Conservation (phyloP, 2,888 invertebrate genomes). For the Gastracanthus pulcherrimus region DNA sequence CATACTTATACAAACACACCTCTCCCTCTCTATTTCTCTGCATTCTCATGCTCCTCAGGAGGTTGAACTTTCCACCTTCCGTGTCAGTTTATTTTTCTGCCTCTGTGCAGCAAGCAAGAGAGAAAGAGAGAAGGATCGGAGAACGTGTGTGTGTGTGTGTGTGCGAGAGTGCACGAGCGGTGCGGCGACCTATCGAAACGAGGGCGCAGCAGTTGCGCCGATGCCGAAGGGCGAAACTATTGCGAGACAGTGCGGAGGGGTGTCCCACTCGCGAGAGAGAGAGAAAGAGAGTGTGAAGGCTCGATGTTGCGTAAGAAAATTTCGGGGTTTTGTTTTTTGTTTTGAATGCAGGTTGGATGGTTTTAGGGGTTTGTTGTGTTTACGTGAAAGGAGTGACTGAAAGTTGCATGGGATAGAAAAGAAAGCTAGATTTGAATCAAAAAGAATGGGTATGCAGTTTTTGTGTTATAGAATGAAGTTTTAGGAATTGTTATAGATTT, state of each 20-base stretch:
- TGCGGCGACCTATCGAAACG: conserved; percentile 9
- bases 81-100: neutral
- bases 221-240: conserved; percentile 6
- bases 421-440: no score
- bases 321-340: no score
- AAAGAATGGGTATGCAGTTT: no score
- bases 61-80: neutral
- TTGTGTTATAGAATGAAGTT: no score
- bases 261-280: neutral
- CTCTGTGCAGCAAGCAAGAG: neutral
- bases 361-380: no score
- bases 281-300: neutral
- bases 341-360: no score
- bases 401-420: no score
- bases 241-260: neutral
- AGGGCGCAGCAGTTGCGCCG: neutral
- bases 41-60: neutral
- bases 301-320: no score
- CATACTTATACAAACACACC: no score
- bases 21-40: neutral
- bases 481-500: no score
- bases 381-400: no score
- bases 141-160: neutral
- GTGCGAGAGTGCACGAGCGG: no score
- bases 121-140: neutral